Conservation (phyloP, 2,797 vertebrate species). For the Petrocephalus schoutedeni region DNA sequence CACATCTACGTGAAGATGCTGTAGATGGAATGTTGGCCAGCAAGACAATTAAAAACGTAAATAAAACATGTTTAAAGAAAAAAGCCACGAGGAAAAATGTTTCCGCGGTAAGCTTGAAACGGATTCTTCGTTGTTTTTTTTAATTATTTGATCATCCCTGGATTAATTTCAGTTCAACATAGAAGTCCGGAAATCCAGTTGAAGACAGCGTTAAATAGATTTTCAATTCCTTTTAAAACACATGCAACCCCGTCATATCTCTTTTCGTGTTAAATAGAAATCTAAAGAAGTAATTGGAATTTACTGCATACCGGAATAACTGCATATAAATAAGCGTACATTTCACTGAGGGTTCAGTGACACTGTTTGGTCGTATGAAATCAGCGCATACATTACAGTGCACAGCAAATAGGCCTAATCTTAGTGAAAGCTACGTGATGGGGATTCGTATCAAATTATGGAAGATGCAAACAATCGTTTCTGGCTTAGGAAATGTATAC, state of each 20-base stretch:
- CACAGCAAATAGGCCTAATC: slow-evolving; percentile 58
- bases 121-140: neutral
- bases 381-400: slow-evolving; percentile 62
- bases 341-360: slow-evolving; percentile 62
- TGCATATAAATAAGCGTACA: slow-evolving; percentile 76
- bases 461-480: slow-evolving; percentile 63
- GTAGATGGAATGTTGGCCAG: neutral
- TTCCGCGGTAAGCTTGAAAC: neutral
- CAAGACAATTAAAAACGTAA: slow-evolving; percentile 6
- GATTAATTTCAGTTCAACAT: slow-evolving; percentile 2
- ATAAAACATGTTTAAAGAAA: neutral
- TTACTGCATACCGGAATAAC: slow-evolving; percentile 84
- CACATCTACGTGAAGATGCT: neutral
- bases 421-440: slow-evolving; percentile 55
- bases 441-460: slow-evolving; percentile 62
- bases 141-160: neutral
- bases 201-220: slow-evolving; percentile 61
- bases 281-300: slow-evolving; percentile 84
- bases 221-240: slow-evolving; percentile 57
- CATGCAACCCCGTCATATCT: slow-evolving; percentile 54
- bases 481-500: slow-evolving; percentile 66
- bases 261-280: slow-evolving; percentile 72
- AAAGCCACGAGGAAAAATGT: neutral
- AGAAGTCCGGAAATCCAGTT: neutral
- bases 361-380: slow-evolving; percentile 63